Base-by-base conservation (phyloP, 2,113 vertebrate species). In the Corythornis vintsioides region DNA sequence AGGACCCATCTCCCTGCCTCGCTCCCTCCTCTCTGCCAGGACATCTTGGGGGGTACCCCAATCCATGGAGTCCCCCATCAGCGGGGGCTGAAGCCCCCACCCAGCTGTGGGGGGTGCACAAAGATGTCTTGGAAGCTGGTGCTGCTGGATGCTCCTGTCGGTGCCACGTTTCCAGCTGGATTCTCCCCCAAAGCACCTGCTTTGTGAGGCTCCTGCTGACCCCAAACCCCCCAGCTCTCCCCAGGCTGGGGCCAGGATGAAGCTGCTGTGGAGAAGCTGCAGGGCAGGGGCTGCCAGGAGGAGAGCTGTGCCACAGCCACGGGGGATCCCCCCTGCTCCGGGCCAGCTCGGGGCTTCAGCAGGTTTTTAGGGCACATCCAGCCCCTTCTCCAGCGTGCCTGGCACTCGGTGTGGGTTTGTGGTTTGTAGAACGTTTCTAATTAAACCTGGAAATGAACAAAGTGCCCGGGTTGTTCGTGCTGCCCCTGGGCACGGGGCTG, bases 381-480 rank as follows among this genome's bases (percentile, higher is more conserved):
- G 24, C 74, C 59, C 43, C 50, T 35, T 64, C 7, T 20, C 24
- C 42, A 60, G 29, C 1, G 1, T 61, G 20, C 29, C 63, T 70
- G 78, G 33, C 3, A 0, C 66, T 81, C 3, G 7, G 53, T 7
- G 16, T 0, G 3, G 53, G 69, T 29, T 60, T 7, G 11, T 69
- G 63, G 10, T 89, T 92, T 81, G 86, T 69, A 89, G 76, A 72
- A 85, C 3, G 4, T 96, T 95, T 96, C 86, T 97, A 93, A 96
- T 96, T 96, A 96, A 97, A 97, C 26, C n/a, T 79, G 88, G 90
- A 94, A 75, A 65, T 70, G 43, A 90, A 48, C 28, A 13, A 38
- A 31, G 53, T 6, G 6, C 38, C 6, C 0, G 2, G 52, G 69
- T 69, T 48, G 6, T 71, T 88, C 4, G 0, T 89, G 66, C 47